These are phyloP conservation scores for Metridium senile DNA, from an alignment of 92 coral and sea anemone genomes.

Conservation along the genomic window DNA sequence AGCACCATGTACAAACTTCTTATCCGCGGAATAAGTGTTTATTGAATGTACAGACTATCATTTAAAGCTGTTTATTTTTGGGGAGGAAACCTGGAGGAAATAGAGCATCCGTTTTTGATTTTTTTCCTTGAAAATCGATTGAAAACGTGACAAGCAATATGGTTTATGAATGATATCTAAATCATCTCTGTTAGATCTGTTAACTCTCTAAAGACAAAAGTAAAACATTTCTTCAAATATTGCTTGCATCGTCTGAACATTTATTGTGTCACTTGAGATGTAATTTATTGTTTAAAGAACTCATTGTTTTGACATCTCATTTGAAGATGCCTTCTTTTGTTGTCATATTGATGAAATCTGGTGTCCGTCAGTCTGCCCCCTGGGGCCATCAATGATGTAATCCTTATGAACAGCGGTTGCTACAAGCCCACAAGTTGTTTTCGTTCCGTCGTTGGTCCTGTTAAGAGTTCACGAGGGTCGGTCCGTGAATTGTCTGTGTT, in stretches of 20 bases:
- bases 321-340: neutral
- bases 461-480: neutral
- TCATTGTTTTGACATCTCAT: neutral
- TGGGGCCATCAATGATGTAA: conserved; percentile 7
- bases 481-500: neutral
- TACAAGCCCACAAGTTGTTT: neutral
- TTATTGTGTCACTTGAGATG: too few relatives aligned
- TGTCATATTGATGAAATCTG: neutral
- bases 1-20: neutral
- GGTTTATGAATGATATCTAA: neutral
- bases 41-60: neutral
- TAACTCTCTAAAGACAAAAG: neutral
- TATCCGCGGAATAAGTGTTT: neutral
- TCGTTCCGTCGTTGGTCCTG: neutral
- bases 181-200: neutral
- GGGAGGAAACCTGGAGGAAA: neutral
- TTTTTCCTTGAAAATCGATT: neutral
- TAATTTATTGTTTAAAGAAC: neutral
- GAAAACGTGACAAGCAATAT: neutral
- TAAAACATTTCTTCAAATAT: too few relatives aligned
- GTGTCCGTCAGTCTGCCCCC: conserved; percentile 35
- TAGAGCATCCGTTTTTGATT: neutral
- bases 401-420: conserved; percentile 14
- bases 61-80: neutral
- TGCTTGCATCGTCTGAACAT: too few relatives aligned